phyloP scores from a whole-genome alignment of 2,113 vertebrate species.

The Thunnus maccoyii region DNA sequence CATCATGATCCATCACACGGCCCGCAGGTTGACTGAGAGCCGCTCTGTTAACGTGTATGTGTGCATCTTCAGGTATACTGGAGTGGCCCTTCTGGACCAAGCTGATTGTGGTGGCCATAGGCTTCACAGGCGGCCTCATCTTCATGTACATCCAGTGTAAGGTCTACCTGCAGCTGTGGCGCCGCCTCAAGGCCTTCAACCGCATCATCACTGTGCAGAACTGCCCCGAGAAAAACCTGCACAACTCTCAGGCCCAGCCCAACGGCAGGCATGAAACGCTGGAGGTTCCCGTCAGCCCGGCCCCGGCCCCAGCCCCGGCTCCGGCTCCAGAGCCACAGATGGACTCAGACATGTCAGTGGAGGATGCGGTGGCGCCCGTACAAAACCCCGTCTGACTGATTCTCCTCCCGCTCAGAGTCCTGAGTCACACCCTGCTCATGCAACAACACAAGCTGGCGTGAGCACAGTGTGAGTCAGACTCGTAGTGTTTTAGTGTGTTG shows the following conservation, averaged over 20 bases:
- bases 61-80: constrained; percentile 86
- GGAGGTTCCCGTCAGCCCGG: constrained; percentile 80
- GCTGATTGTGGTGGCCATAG: constrained; percentile 93
- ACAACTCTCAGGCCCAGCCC: constrained; percentile 78
- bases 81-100: constrained; percentile 99
- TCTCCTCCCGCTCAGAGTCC: neutral
- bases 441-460: neutral
- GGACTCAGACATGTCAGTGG: constrained; percentile 81
- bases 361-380: constrained; percentile 76
- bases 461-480: constrained; percentile 25
- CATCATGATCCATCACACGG: constrained; percentile 24
- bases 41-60: constrained; percentile 10
- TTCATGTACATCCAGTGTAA: constrained; percentile 99
- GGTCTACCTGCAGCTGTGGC: constrained; percentile 96
- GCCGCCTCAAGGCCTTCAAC: constrained; percentile 97
- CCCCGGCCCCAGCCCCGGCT: constrained; percentile 34
- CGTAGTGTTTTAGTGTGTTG: constrained; percentile 3
- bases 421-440: constrained; percentile 17
- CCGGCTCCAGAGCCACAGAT: constrained; percentile 71
- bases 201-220: constrained; percentile 98
- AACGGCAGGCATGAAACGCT: constrained; percentile 84
- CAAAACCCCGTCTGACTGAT: constrained; percentile 89
- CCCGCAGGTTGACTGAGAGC: constrained; percentile 17
- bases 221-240: constrained; percentile 93
- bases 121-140: constrained; percentile 93